Conservation (phyloP, 2,888 invertebrate genomes). For the Dryocosmus kuriphilus region DNA sequence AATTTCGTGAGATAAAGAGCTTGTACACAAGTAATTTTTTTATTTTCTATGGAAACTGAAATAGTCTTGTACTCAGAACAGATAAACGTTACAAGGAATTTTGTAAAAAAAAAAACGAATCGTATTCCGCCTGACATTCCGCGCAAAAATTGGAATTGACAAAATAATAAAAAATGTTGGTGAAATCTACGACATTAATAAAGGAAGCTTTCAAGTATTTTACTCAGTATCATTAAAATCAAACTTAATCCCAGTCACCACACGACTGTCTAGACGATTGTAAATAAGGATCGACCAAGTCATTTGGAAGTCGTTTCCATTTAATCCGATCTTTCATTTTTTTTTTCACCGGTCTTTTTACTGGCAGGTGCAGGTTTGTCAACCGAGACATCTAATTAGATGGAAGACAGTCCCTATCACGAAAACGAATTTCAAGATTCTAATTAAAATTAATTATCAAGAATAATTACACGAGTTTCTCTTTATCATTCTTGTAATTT, state of each 20-base stretch:
- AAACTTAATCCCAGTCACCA: constrained; percentile 12
- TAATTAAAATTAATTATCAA: constrained; percentile 17
- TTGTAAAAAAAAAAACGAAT: background rate
- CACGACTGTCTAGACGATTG: constrained; percentile 28
- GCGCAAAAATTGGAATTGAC: too few relatives aligned
- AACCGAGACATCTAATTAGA: constrained; percentile 37
- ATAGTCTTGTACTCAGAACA: too few relatives aligned
- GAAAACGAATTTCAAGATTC: constrained; percentile 19
- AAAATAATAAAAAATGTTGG: background rate
- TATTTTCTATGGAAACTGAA: too few relatives aligned
- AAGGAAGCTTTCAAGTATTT: background rate
- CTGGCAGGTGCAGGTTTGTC: constrained; percentile 32
- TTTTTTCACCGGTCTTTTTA: constrained; percentile 19
- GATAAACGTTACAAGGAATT: too few relatives aligned
- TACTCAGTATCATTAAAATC: constrained; percentile 47
- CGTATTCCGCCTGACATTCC: too few relatives aligned
- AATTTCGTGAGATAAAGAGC: too few relatives aligned
- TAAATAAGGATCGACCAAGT: constrained; percentile 34
- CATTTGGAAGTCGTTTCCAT: constrained; percentile 29
- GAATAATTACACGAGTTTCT: constrained; percentile 2
- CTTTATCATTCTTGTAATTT: background rate
- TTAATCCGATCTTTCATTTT: constrained; percentile 35
- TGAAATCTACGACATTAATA: background rate
- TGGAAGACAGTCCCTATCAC: background rate
- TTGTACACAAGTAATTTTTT: too few relatives aligned